Base-by-base conservation (phyloP, 2,888 invertebrate genomes). In the Caenorhabditis japonica region DNA sequence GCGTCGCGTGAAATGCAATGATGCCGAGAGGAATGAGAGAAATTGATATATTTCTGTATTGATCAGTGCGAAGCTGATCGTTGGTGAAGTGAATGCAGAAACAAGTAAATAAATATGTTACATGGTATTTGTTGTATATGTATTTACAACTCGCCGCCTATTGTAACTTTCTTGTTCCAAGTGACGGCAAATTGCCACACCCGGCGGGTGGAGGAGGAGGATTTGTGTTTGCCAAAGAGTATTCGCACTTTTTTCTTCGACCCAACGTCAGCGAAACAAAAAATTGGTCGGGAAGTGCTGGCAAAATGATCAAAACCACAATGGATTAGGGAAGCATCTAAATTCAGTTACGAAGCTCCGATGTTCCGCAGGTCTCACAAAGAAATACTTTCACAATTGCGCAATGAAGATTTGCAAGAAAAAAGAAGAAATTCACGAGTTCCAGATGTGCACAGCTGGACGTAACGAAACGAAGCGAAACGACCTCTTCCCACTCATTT, bases 401-500 rank as follows among this genome's bases (percentile, higher is more conserved):
- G n/a, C n/a, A n/a, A n/a, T n/a, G n/a, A n/a, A n/a, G n/a, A n/a
- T n/a, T n/a, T n/a, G n/a, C n/a, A n/a, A n/a, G n/a, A n/a, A n/a
- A n/a, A n/a, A n/a, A n/a, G n/a, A n/a, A n/a, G n/a, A n/a, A n/a
- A n/a, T n/a, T n/a, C n/a, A 10, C 7, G 30, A 30, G 30, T 10
- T 30, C 30, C 30, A 30, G 30, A 33, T 53, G 38, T 62, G 62
- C 62, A 62, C 62, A 62, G 62, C 62, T 55, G 62, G 30, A 60
- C 56, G 4, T 8, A 36, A 13, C 46, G 59, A 39, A 33, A 60
- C 60, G 60, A n/a, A 7, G 30, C 10, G 30, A 30, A 30, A 30
- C 30, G 30, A 30, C 30, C 30, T 30, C 30, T 5, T 46, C 46
- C 39, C 15, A 7, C 15, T 15, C 23, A 34, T 15, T 39, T 36